Base-by-base conservation (phyloP, 2,888 invertebrate species). In the Plusia festucae region DNA sequence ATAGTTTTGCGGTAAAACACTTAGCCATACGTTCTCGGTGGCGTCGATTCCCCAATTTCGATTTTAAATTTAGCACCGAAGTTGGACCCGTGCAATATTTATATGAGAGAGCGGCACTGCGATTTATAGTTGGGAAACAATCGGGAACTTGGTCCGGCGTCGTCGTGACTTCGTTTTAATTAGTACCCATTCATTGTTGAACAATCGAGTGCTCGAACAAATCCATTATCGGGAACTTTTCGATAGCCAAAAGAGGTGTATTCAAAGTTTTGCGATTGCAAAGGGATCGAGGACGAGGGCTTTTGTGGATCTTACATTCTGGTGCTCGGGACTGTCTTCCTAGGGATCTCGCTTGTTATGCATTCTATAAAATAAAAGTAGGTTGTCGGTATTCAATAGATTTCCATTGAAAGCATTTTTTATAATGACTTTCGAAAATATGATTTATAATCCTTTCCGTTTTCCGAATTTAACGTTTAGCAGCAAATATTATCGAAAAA, bases 81-180 rank as follows among this genome's bases (percentile, higher is more conserved):
- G 91, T 94, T 93, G 76, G 85, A 69, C 85, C 83, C 86, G 86
- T 88, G 85, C 90, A 91, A 92, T 94, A 93, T 93, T 93, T 93
- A 93, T 93, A 94, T 92, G 89, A 89, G 90, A 85, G 88, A 88
- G 87, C 84, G 81, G 87, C 81, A 84, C 90, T 84, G 87, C 91
- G 92, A 93, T 93, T 94, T 93, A 93, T 93, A 93, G 93, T 92
- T 90, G 76, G 87, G 88, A 89, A 92, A 94, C 93, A 93, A 93
- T 93, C 90, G 90, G 84, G 85, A 93, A 93, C 89, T 94, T 92
- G 89, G 92, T 91, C 93, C 90, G 84, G 87, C 91, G 83, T 88
- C 91, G 92, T 88, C 91, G 90, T 92, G 93, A 94, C 94, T 94
- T 93, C 93, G 91, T 95, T 95, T 95, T 95, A 95, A 95, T 95